Evolutionary conservation across 2,797 vertebrate species (phyloP), one percentile per base, ranked within the genome.

Genomic region (Hypotaenidia philippensis): DNA sequence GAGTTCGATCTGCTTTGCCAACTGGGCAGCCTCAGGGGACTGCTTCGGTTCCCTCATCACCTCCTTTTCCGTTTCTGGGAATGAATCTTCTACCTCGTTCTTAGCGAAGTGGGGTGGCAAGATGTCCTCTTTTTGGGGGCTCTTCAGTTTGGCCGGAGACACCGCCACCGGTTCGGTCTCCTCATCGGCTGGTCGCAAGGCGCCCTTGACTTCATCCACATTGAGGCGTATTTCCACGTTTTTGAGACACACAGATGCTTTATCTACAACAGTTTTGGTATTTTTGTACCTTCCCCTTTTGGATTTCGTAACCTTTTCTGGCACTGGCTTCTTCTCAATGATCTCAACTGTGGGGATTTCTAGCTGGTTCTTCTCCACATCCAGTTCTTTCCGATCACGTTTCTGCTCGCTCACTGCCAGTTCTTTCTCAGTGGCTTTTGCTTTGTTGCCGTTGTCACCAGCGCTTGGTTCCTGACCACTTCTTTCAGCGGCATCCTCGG

Each of bases 1-100:
- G 0, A 99, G 98, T 92, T 99, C 99, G 72, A 99, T 99, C 96
- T 99, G 99, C 70, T 97, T 98, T 45, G 99, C 99, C 87, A 99
- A 96, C 80, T 99, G 98, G 31, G 98, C 97, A 36, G 98, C 98
- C 89, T 98, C 98, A 3, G 99, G 99, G n/a, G 98, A 98, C 50
- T 83, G 94, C 40, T 97, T 97, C 19, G 98, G 82, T 74, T 99
- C 98, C 70, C 98, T 97, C 3, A 57, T 15, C 6, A 79, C 97
- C 55, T 99, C 99, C 29, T 97, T 98, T 78, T 98, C 98, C 9
- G 69, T 74, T 38, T 98, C 97, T 22, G 88, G 93, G 57, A 96
- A 96, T 0, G 91, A 45, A 41, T 97, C 95, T 79, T 98, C 98
- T 34, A 97, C 86, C 65, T 97, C 98, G 12, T 93, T 97, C 95